Evolutionary conservation across 2,797 vertebrate species (phyloP), one percentile per base, ranked within the genome.

Genomic region (Darevskia mixta): DNA sequence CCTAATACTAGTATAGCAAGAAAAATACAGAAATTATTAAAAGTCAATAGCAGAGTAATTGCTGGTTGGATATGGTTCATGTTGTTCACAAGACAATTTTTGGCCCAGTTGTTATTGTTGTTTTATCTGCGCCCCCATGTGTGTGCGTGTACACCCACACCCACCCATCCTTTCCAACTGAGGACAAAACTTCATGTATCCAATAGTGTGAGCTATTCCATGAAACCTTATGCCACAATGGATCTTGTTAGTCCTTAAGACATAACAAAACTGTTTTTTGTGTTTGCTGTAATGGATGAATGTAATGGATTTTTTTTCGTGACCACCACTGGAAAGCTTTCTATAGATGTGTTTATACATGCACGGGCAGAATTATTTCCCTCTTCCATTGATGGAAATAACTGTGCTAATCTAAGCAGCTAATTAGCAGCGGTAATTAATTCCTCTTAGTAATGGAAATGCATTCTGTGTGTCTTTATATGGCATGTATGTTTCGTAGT

Each of bases 361-460:
- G 38, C 23, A 72, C 35, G 43, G 67, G 15, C n/a, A 73, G 73
- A 58, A 84, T 27, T 75, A 61, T 73, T 75, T 84, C 32, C 25
- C 5, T 32, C n/a, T 84, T 84, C 49, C 45, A 38, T 84, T 75
- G 69, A 58, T 29, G 49, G 32, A 11, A 38, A 45, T 38, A 75
- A 41, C n/a, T 55, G 45, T 55, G 29, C 66, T 83, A 41, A 69
- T n/a, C n/a, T 25, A 13, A 66, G 38, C 38, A 43, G 80, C 27
- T 43, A 82, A 82, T 82, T 43, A 45, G 27, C n/a, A 75, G 11
- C 61, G 55, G 45, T 38, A 84, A 38, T 61, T 58, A 58, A 84
- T 75, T 58, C 23, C 35, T 84, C 43, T 75, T 84, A 13, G 45
- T 15, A 38, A 73, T 84, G 82, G 32, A 75, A 75, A 75, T 84